Evolutionary conservation across 1,140 invertebrate genomes (phyloP).

Genomic region (Lanistes nyassanus): DNA sequence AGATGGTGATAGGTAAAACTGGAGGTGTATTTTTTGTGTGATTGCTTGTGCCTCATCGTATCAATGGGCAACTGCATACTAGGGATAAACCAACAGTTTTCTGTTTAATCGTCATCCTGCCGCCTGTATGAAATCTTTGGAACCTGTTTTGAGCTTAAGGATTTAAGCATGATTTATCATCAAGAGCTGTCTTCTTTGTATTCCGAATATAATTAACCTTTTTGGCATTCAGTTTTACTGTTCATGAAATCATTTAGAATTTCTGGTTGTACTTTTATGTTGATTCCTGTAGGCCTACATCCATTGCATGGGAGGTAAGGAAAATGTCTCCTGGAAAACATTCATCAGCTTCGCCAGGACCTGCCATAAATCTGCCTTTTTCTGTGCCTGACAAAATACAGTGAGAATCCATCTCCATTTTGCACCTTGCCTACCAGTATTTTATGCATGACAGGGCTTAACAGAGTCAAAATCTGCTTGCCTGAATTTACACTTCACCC

Average conservation of each 20-base stretch:
- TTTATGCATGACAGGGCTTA: no score
- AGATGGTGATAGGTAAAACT: slow-evolving; percentile 60
- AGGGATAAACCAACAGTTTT: not conserved
- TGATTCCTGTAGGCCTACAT: slow-evolving; percentile 75
- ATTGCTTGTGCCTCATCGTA: no score
- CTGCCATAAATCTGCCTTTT: slow-evolving; percentile 25
- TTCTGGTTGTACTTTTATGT: not conserved
- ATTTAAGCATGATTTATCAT: not conserved
- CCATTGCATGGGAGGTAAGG: slow-evolving; percentile 92
- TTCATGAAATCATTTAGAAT: not conserved
- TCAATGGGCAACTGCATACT: no score
- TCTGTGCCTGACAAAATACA: slow-evolving; percentile 3
- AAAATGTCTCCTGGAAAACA: slow-evolving; percentile 84
- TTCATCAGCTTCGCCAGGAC: slow-evolving; percentile 28
- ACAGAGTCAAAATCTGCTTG: no score
- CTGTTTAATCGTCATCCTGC: not conserved
- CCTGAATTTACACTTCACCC: no score
- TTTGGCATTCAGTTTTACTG: not conserved
- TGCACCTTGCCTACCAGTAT: no score
- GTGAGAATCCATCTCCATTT: not conserved
- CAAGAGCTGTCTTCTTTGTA: not conserved
- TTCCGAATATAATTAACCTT: no score
- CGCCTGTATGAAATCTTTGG: not conserved
- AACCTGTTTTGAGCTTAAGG: not conserved
- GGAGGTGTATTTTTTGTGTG: no score